These are phyloP conservation scores for Halocynthia roretzi DNA, from an alignment of 23 tunicate species.

Conservation along the genomic window DNA sequence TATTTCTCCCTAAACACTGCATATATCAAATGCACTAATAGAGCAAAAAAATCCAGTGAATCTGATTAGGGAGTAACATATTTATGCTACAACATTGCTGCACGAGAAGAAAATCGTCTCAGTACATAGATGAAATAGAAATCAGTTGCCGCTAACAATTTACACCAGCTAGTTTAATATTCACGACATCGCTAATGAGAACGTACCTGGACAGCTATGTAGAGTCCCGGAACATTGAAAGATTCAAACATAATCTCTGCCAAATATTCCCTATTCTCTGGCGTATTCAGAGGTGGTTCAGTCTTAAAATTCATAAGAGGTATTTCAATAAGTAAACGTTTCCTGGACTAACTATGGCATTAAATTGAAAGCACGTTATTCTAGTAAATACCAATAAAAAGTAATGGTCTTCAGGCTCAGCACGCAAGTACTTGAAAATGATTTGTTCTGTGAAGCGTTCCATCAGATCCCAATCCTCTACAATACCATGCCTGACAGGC, in stretches of 20 bases:
- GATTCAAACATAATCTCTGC: slow-evolving; percentile 99
- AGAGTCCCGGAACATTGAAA: slow-evolving; percentile 96
- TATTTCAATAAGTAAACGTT: no score
- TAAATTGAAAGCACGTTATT: no score
- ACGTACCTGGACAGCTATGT: slow-evolving; percentile 86
- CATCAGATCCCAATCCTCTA: slow-evolving; percentile 99
- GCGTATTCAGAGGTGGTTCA: slow-evolving; percentile 99
- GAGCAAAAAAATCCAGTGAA: background rate
- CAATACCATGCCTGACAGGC: slow-evolving; percentile 99
- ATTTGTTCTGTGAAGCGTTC: slow-evolving; percentile 98
- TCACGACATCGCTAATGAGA: background rate
- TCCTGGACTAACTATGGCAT: no score
- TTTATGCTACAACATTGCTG: background rate
- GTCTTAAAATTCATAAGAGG: slow-evolving; percentile 29
- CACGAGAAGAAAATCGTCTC: background rate
- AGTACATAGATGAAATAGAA: background rate
- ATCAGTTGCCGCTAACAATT: background rate
- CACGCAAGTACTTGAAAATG: slow-evolving; percentile 89
- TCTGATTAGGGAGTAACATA: background rate
- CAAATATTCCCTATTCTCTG: slow-evolving; percentile 98
- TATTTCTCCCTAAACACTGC: background rate
- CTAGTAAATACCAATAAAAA: slow-evolving; percentile 51
- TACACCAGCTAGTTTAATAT: background rate
- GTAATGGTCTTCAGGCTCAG: slow-evolving; percentile 99
- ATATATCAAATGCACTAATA: background rate